Base-by-base conservation (phyloP, 2,888 invertebrate species). In the Mesoligia furuncula region DNA sequence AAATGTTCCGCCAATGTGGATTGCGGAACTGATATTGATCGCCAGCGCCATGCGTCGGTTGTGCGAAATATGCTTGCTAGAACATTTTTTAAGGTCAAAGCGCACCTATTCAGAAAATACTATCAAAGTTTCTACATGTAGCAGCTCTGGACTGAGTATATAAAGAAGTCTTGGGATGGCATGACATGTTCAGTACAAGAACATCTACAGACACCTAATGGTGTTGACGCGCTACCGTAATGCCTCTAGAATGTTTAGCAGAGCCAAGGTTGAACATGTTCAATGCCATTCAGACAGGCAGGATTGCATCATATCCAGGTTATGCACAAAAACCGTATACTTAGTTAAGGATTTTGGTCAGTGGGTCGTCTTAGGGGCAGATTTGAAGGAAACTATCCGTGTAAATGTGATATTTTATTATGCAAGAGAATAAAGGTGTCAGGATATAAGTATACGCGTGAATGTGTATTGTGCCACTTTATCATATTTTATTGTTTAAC, bases 101-200 rank as follows among this genome's bases (percentile, higher is more conserved):
- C 54, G 31, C 31, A 31, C 31, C 11, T n/a, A 54, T 54, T n/a
- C 54, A n/a, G n/a, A 54, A 54, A 3, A n/a, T 9, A 54, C 4
- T 54, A 4, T 54, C 24, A 54, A 9, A 5, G n/a, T 57, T 57
- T 57, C n/a, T 57, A 57, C n/a, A n/a, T 6, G 57, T n/a, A 13
- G 13, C 57, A 57, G 57, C 57, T 57, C 57, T 57, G 57, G n/a
- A 57, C 57, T 57, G 57, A n/a, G n/a, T 57, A 57, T n/a, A 57
- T 6, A 57, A 57, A 51, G 51, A 57, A 57, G 13, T 57, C 13
- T n/a, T 57, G 57, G n/a, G n/a, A n/a, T n/a, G 5, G n/a, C 57
- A n/a, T n/a, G n/a, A n/a, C 13, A 6, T n/a, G 6, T n/a, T n/a
- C n/a, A 57, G 57, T 57, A n/a, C n/a, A n/a, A 57, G 13, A 57